Evolutionary conservation across 2,888 invertebrate genomes (phyloP).

Genomic region (Drosophila infuscata): DNA sequence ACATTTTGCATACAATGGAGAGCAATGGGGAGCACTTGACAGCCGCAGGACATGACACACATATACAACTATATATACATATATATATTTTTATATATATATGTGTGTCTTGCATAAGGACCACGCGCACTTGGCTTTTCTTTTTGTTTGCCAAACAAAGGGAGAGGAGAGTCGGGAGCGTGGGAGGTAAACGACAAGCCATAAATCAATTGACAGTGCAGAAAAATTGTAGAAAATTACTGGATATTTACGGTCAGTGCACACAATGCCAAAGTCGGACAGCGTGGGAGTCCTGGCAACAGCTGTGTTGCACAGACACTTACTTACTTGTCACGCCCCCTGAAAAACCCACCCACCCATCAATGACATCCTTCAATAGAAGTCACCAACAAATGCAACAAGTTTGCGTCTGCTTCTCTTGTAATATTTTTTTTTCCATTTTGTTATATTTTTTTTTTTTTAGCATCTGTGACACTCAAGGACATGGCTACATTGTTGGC

Average conservation of each 20-base stretch:
- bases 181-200: slow-evolving; percentile 45
- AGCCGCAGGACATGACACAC: slow-evolving; percentile 44
- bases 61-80: slow-evolving; percentile 16
- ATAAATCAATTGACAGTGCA: slow-evolving; percentile 76
- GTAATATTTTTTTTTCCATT: neutral
- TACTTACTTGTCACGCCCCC: slow-evolving; percentile 19
- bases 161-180: neutral
- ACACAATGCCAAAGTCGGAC: slow-evolving; percentile 45
- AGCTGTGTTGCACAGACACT: slow-evolving; percentile 2
- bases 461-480: slow-evolving; percentile 72
- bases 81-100: slow-evolving; percentile 41
- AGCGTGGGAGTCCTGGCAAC: slow-evolving; percentile 30
- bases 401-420: slow-evolving; percentile 32
- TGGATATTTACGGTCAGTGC: slow-evolving; percentile 76
- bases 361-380: neutral
- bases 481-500: slow-evolving; percentile 67
- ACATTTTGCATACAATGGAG: slow-evolving; percentile 62
- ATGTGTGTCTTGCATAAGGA: slow-evolving; percentile 32
- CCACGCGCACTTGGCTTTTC: slow-evolving; percentile 68
- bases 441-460: neutral
- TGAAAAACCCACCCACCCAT: slow-evolving; percentile 16
- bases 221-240: slow-evolving; percentile 79
- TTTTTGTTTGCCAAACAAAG: slow-evolving; percentile 65
- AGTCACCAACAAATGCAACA: slow-evolving; percentile 56
- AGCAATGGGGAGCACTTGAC: slow-evolving; percentile 58